Base-by-base conservation (phyloP, 1,140 invertebrate genomes). In the Choristoneura fumiferana region DNA sequence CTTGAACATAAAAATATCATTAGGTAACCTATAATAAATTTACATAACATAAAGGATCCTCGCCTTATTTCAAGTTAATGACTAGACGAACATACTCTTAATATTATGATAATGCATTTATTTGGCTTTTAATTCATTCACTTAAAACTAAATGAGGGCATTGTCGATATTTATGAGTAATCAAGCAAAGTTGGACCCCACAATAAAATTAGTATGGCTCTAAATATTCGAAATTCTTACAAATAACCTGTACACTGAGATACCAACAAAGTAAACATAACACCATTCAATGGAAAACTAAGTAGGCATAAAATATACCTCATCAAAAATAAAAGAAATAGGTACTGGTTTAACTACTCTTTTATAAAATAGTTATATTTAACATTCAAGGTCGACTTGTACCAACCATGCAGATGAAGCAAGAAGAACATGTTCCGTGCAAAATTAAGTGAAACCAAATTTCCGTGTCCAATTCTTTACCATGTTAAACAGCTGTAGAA, bases 41-140 rank as follows among this genome's bases (percentile, higher is more conserved):
- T n/a, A n/a, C n/a, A n/a, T n/a, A n/a, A n/a, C n/a, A n/a, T n/a
- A 29, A 29, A 29, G 2, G 2, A 29, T 29, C 18, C 10, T 49
- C 18, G 17, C 43, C 18, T 8, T 49, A 29, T 49, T 18, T 18
- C 22, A 29, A 49, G 12, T 45, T 4, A 49, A 22, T 22, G 43
- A 49, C 43, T 49, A 49, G 43, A 49, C 43, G 43, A 49, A 22
- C 40, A 33, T 49, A 49, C 43, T 12, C 22, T 22, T 49, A 49
- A 13, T 8, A 10, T 45, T 33, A 49, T 29, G 22, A 29, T 29
- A 29, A 49, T 49, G 43, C 18, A 15, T 49, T 49, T 49, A 49
- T 49, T 49, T 49, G 43, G 43, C 43, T 49, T 49, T 49, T 8
- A 22, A 49, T 49, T 49, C 17, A 49, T 49, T 49, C 5, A 8